Conservation (phyloP, 1,140 invertebrate species). For the Cydia fagiglandana region DNA sequence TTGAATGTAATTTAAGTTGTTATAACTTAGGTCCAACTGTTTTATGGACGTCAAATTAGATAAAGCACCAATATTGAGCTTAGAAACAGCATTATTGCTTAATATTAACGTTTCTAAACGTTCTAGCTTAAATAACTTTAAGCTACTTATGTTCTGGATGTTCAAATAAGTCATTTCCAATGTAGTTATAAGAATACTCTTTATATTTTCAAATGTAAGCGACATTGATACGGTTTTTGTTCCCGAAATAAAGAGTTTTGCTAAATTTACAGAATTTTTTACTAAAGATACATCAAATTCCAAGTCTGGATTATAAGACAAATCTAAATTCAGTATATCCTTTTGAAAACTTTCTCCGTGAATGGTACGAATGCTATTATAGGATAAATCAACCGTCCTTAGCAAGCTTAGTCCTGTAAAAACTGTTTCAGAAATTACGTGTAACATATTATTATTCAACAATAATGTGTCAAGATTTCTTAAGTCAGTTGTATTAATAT, state of each 20-base stretch:
- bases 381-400: slow-evolving; percentile 45
- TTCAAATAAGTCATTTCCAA: slow-evolving; percentile 46
- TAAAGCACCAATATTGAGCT: slow-evolving; percentile 43
- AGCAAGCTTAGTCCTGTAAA: slow-evolving; percentile 45
- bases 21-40: slow-evolving; percentile 53
- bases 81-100: slow-evolving; percentile 44
- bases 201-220: slow-evolving; percentile 37
- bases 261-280: slow-evolving; percentile 38
- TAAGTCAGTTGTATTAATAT: slow-evolving; percentile 49
- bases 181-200: slow-evolving; percentile 36
- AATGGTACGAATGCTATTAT: slow-evolving; percentile 48
- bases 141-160: slow-evolving; percentile 40
- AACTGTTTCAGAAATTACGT: slow-evolving; percentile 36
- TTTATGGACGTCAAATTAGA: slow-evolving; percentile 37
- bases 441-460: slow-evolving; percentile 55
- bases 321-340: slow-evolving; percentile 42
- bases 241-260: slow-evolving; percentile 48
- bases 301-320: slow-evolving; percentile 46
- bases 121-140: slow-evolving; percentile 42
- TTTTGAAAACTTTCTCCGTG: slow-evolving; percentile 37
- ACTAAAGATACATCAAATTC: slow-evolving; percentile 35
- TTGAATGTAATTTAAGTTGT: slow-evolving; percentile 44
- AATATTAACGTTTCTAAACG: slow-evolving; percentile 41
- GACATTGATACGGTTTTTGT: slow-evolving; percentile 35
- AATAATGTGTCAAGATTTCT: slow-evolving; percentile 43